phyloP scores from a whole-genome alignment of 2,888 invertebrate genomes.

The Orthosia gothica region DNA sequence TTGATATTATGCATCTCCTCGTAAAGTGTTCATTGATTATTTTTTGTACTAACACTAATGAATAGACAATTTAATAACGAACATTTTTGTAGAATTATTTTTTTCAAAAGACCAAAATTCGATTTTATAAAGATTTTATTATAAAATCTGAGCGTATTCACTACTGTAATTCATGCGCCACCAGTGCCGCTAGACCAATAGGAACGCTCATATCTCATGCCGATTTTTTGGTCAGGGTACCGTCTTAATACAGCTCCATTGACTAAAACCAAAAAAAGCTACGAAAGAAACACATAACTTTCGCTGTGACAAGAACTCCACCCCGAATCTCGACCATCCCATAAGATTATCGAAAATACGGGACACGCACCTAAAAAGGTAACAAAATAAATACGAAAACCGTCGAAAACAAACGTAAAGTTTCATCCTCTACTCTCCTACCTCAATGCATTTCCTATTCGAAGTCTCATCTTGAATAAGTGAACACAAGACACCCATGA shows the following conservation, averaged over 20 bases:
- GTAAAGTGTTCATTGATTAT: no score
- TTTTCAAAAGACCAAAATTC: no score
- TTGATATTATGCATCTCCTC: no score
- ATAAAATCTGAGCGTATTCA: no score
- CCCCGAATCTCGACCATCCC: not conserved
- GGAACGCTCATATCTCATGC: no score
- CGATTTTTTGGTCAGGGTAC: no score
- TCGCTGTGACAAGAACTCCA: not conserved
- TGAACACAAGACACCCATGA: conserved; percentile 53
- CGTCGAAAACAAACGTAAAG: conserved; percentile 45
- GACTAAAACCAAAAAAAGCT: not conserved
- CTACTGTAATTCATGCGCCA: no score
- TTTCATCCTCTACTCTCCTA: conserved; percentile 22
- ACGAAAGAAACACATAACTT: not conserved
- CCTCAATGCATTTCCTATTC: conserved; percentile 50
- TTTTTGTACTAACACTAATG: no score
- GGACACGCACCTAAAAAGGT: conserved; percentile 1
- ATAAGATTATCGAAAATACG: conserved; percentile 50
- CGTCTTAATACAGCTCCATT: not conserved
- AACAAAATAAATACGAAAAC: conserved; percentile 45
- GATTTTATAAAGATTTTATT: no score
- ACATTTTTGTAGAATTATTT: no score
- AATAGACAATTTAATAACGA: no score
- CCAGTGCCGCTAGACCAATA: no score
- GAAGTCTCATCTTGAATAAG: conserved; percentile 57